Base-by-base conservation (phyloP, 1,140 invertebrate genomes). In the Macrostomum lignano region DNA sequence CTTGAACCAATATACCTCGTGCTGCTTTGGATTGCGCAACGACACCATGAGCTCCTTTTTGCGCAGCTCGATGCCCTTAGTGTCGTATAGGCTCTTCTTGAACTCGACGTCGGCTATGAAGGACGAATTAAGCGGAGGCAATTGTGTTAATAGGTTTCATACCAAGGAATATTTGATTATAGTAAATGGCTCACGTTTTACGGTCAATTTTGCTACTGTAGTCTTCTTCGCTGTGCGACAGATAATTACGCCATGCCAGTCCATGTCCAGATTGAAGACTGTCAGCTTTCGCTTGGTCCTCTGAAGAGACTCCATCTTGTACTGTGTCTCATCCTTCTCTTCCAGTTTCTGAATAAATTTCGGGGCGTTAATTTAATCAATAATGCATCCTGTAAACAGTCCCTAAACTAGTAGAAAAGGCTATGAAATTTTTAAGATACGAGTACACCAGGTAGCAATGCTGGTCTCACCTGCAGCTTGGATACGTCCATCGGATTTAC, bases 41-140 rank as follows among this genome's bases (percentile, higher is more conserved):
- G 88, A 79, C 23, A 84, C 66, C 47, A 91, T 81, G 1, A 94
- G 58, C 3, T 79, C 68, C 7, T 82, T 59, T 42, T 74, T 76
- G 44, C 86, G 75, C 41, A 76, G 67, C 58, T 93, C 82, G 44
- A 84, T 67, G 17, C 68, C 73, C 40, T 71, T 72, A 2, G 73
- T 81, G 52, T 91, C 79, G 51, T 84, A 77, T 3, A 94, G 65
- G 60, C 86, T 86, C 61, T 91, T 88, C 52, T 81, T 78, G 63
- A 93, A 88, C 40, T 75, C 70, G 58, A 91, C 86, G 43, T 72
- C 69, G 61, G 86, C 76, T 82, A 48, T 55, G 46, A 31, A 29
- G 36, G 29, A 40, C 25, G 38, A 6, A 23, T 30, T 33, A 31
- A 7, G 15, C 3, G 4, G n/a, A 11, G 17, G 22, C 5, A 21